Conservation (phyloP, 1,140 invertebrate species). For the Gonatopus flavifemur region DNA sequence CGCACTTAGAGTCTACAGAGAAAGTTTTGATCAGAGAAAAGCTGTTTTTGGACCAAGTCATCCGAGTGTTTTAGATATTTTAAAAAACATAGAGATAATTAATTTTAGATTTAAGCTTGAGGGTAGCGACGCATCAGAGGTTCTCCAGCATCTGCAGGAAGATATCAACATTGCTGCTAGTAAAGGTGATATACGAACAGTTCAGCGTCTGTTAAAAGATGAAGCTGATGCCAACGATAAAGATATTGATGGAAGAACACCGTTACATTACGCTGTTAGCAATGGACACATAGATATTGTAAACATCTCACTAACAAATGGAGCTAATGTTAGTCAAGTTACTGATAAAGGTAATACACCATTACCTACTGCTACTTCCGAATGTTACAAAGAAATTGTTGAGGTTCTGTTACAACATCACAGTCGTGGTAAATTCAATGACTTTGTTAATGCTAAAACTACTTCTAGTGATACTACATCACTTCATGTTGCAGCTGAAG, state of each 20-base stretch:
- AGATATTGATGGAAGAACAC: not conserved
- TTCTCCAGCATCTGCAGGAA: not conserved
- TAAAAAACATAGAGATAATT: not conserved
- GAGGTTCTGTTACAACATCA: constrained; percentile 6
- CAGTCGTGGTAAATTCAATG: not conserved
- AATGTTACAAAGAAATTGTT: constrained; percentile 1
- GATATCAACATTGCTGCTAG: constrained; percentile 4
- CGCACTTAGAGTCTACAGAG: constrained; percentile 23
- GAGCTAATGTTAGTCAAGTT: not conserved
- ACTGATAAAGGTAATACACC: not conserved
- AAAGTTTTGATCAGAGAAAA: constrained; percentile 20
- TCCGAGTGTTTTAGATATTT: not conserved
- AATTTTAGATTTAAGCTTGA: not conserved
- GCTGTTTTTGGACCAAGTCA: not conserved
- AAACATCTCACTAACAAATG: not conserved
- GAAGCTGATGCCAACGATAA: not conserved
- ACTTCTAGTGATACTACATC: constrained; percentile 7
- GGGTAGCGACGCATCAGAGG: not conserved
- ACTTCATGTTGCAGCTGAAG: constrained; percentile 24
- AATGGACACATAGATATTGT: not conserved
- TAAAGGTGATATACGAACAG: not conserved
- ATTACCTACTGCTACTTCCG: not conserved
- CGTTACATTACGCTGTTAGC: not conserved
- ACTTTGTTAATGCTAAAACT: constrained; percentile 14
- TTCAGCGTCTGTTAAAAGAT: not conserved